A percentile compares a stretch with the other conserved stretches of the same genome.
These are phyloP conservation scores for Psix sp. DNA, from an alignment of 1,140 invertebrate species.

Conservation along the genomic window DNA sequence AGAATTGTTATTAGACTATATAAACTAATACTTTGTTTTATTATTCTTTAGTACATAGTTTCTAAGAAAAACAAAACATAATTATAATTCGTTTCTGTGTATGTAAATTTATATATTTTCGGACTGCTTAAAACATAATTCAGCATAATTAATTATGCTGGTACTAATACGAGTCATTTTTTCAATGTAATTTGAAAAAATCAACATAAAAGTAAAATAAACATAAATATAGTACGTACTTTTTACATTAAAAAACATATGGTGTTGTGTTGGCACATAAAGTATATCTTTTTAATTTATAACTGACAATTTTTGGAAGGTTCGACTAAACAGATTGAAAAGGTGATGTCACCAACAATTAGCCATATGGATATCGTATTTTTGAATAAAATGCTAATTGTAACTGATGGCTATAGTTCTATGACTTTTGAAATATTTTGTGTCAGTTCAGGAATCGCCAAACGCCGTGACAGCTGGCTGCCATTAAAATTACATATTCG, in stretches of 20 bases:
- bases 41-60: no score
- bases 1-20: no score
- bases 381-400: slow-evolving; percentile 72
- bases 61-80: no score
- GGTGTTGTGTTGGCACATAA: slow-evolving; percentile 40
- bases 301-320: slow-evolving; percentile 6
- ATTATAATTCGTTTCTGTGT: no score
- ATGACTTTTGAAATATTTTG: slow-evolving; percentile 68
- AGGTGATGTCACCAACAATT: slow-evolving; percentile 67
- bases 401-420: slow-evolving; percentile 70
- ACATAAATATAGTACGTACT: no score
- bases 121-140: no score
- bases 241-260: slow-evolving; percentile 32
- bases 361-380: slow-evolving; percentile 68
- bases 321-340: slow-evolving; percentile 53
- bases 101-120: no score
- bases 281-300: slow-evolving; percentile 34
- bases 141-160: no score
- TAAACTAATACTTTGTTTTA: no score
- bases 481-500: slow-evolving; percentile 37
- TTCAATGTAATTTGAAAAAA: no score
- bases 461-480: slow-evolving; percentile 65
- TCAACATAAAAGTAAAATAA: no score
- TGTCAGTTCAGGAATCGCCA: slow-evolving; percentile 54
- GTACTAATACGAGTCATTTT: no score